Conservation (phyloP, 2,113 vertebrate genomes). For the Paradoxurus hermaphroditus region DNA sequence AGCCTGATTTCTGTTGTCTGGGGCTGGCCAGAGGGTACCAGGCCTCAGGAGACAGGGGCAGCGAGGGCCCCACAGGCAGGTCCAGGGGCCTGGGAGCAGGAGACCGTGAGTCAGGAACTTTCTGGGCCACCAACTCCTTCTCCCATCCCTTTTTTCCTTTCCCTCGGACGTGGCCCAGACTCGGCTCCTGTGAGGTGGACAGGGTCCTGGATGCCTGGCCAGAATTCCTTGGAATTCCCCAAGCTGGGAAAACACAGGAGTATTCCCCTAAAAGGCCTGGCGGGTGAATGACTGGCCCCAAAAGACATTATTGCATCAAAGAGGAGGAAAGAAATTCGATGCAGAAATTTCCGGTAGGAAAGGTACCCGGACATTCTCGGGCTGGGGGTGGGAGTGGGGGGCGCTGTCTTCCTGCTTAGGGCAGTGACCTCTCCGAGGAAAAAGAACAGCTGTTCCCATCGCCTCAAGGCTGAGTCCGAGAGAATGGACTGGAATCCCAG, state of each 20-base stretch:
- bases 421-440: not conserved
- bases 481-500: not conserved
- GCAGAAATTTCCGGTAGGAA: slow-evolving; percentile 41
- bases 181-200: not conserved
- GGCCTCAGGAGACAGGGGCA: not conserved
- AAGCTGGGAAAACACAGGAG: not conserved
- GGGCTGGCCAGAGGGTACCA: not conserved
- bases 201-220: slow-evolving; percentile 9
- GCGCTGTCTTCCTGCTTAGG: not conserved
- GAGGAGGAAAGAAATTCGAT: not conserved
- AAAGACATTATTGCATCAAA: slow-evolving; percentile 35
- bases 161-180: not conserved
- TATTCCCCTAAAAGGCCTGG: slow-evolving; percentile 73
- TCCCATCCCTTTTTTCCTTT: not conserved
- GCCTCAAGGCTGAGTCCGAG: not conserved
- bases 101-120: not conserved
- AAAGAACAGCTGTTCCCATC: not conserved
- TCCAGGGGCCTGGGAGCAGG: not conserved
- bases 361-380: slow-evolving; percentile 19
- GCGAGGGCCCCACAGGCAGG: not conserved
- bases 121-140: not conserved
- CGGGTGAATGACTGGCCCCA: not conserved
- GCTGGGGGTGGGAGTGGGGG: not conserved
- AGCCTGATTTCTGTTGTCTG: not conserved
- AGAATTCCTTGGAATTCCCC: slow-evolving; percentile 59